Evolutionary conservation across 2,113 vertebrate species (phyloP), one percentile per base, ranked within the genome.

Genomic region (Corapipo altera): DNA sequence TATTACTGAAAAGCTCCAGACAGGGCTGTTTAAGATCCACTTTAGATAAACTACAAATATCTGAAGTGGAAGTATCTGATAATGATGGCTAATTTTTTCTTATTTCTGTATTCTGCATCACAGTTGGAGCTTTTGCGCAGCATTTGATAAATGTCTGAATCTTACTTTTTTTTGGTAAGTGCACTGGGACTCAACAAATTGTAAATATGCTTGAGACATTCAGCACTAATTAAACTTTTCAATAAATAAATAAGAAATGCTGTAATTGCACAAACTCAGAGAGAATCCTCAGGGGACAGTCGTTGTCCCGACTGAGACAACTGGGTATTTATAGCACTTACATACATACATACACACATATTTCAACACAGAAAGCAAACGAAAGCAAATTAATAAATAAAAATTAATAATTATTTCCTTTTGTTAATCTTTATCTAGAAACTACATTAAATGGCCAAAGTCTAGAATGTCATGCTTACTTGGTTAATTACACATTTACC

Each of bases 141-240:
- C 21, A 39, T 51, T 90, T 83, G 51, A 37, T 54, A 75, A 74
- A 77, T 22, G 18, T 67, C 20, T 46, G 64, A 74, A 3, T 37
- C 51, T 49, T 58, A 48, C 20, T 16, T 41, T 13, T 52, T 92
- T 85, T 46, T 82, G n/a, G 27, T 71, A 92, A 85, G 79, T 43
- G 69, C 26, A 33, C 55, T 69, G 55, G 44, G 49, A 83, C 54
- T 39, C 21, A 32, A 57, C 4, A 86, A 83, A 66, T 30, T 67
- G 30, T 27, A 94, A 91, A 71, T 70, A 77, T 8, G 35, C n/a
- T 58, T 61, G 30, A 93, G 43, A 65, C 26, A 71, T 58, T 65
- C 67, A 80, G 33, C 20, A 49, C 46, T 86, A 93, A 92, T 92
- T 95, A 80, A 77, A 81, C 12, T 73, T 71, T 46, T 51, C 37